Evolutionary conservation across 1,140 invertebrate genomes (phyloP).

Genomic region (Solen grandis): DNA sequence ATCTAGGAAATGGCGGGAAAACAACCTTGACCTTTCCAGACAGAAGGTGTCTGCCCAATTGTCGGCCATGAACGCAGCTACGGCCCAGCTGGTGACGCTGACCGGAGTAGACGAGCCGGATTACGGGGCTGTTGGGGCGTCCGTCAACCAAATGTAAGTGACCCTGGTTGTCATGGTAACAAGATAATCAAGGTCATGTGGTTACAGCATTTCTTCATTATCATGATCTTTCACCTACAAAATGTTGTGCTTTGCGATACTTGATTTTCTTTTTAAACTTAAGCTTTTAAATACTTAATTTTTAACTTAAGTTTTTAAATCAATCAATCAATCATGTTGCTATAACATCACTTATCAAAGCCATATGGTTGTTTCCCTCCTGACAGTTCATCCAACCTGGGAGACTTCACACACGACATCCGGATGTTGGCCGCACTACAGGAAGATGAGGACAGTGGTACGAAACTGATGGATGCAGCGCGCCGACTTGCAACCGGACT

Average conservation of each 20-base stretch:
- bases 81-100: slow-evolving; percentile 97
- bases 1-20: slow-evolving; percentile 95
- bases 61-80: slow-evolving; percentile 99
- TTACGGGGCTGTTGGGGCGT: slow-evolving; percentile 96
- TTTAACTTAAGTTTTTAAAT: too few species aligned
- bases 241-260: too few species aligned
- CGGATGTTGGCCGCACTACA: slow-evolving; percentile 97
- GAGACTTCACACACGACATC: slow-evolving; percentile 97
- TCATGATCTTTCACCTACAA: too few species aligned
- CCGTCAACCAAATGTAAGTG: slow-evolving; percentile 94
- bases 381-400: slow-evolving; percentile 93
- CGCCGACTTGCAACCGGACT: slow-evolving; percentile 95
- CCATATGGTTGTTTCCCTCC: too few species aligned
- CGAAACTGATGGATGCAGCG: slow-evolving; percentile 94
- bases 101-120: slow-evolving; percentile 88
- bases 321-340: too few species aligned
- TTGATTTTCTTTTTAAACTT: too few species aligned
- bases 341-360: too few species aligned
- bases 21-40: slow-evolving; percentile 93
- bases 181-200: too few species aligned
- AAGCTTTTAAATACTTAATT: too few species aligned
- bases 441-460: slow-evolving; percentile 91
- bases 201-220: too few species aligned
- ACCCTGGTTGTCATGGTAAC: too few species aligned
- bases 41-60: slow-evolving; percentile 98